Conservation (phyloP, 2,113 vertebrate genomes). For the Paramormyrops kingsleyae region DNA sequence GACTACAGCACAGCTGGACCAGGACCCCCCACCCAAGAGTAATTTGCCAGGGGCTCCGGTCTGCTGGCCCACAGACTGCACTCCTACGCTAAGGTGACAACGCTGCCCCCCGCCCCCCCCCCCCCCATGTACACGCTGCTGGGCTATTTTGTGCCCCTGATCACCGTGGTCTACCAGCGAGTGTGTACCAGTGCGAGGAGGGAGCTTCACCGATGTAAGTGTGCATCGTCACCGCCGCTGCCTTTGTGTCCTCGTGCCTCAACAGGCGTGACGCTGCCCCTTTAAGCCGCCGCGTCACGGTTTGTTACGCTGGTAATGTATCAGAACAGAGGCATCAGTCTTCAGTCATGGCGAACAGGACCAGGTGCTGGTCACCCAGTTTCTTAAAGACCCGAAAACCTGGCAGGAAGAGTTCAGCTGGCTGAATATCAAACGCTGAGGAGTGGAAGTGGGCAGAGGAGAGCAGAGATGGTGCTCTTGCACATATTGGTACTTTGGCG, state of each 20-base stretch:
- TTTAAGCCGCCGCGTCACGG: not conserved
- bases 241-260: constrained; percentile 4
- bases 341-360: not conserved
- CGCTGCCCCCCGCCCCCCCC: constrained; percentile 28
- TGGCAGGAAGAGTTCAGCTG: not conserved
- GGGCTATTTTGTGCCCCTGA: constrained; percentile 44
- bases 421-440: not conserved
- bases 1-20: not conserved
- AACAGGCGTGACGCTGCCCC: not conserved
- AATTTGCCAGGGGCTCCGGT: constrained; percentile 2
- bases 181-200: constrained; percentile 35
- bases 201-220: constrained; percentile 45
- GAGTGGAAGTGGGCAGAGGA: not conserved
- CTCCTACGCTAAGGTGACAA: constrained; percentile 33
- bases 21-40: not conserved
- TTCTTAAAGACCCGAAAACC: not conserved
- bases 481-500: not conserved
- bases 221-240: constrained; percentile 34
- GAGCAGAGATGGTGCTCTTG: not conserved
- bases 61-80: constrained; percentile 27
- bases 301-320: not conserved
- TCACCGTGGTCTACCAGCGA: constrained; percentile 49
- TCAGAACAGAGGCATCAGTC: not conserved
- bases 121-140: constrained; percentile 46
- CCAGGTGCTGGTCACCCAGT: not conserved